These are phyloP conservation scores for Tragelaphus eurycerus DNA, from an alignment of 2,797 vertebrate species.

Conservation along the genomic window DNA sequence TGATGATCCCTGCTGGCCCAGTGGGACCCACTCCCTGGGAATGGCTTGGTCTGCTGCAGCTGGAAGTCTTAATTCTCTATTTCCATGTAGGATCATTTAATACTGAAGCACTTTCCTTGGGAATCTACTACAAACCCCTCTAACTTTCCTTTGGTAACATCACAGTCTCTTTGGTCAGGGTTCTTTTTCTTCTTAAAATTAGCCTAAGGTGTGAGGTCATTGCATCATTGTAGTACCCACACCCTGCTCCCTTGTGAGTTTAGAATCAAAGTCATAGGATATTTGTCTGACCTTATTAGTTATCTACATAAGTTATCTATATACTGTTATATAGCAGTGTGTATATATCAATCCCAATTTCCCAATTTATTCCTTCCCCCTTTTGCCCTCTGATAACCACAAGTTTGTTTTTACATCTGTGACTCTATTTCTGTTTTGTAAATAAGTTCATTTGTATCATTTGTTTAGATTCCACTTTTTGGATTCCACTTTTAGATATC, in stretches of 20 bases:
- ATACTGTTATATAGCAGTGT: not conserved
- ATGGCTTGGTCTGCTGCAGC: not conserved
- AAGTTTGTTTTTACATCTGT: not conserved
- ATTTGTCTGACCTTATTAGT: not conserved
- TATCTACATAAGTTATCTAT: not conserved
- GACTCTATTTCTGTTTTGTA: not conserved
- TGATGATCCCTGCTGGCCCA: not conserved
- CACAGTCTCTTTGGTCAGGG: not conserved
- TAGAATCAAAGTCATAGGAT: not conserved
- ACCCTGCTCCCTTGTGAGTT: not conserved
- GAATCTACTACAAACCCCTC: not conserved
- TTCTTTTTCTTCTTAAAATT: conserved; percentile 18
- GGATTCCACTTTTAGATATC: not conserved
- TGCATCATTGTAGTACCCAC: not conserved
- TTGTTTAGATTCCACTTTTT: not conserved
- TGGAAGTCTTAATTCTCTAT: not conserved
- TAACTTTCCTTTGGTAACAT: not conserved
- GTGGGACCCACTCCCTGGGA: not conserved
- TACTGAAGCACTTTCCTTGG: not conserved
- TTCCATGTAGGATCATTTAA: not conserved
- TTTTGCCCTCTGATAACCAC: not conserved
- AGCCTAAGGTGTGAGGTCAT: not conserved
- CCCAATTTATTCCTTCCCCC: not conserved
- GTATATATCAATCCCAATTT: not conserved
- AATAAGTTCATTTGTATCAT: not conserved